Base-by-base conservation (phyloP, 2,888 invertebrate genomes). In the Plemyria rubiginata region DNA sequence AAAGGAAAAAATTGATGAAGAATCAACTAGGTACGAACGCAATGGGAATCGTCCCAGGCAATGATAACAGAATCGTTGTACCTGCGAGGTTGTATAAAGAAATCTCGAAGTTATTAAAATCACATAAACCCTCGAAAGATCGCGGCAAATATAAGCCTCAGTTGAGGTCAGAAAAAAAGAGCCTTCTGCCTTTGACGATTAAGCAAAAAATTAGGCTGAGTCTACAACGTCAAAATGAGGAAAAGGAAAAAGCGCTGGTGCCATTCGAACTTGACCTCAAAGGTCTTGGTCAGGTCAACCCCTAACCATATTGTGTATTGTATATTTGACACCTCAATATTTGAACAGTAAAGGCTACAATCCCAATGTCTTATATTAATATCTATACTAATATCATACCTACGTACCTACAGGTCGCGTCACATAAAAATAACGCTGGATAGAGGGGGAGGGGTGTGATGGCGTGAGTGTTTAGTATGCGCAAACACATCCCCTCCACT, bases 191-290 rank as follows among this genome's bases (percentile, higher is more conserved):
- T 2, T 55, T 40, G 8, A 77, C 80, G 40, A 76, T 80, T 53
- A 77, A 74, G 54, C 54, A 58, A 29, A 75, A 68, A 51, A n/a
- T 43, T 15, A 64, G 48, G 63, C 16, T 15, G 28, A 56, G 12
- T 60, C 48, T 16, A 38, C 36, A 38, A 11, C 32, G 6, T 58
- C 32, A 54, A 69, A 12, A 65, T 72, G 7, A 40, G 70, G 12
- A 60, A 67, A 22, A 67, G 68, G 32, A 76, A 73, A 41, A 87
- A 86, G 1, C 68, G 1, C 48, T 45, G 1, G 29, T 85, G 1
- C 90, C 90, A 0, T 89, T 90, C 48, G 78, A 83, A 48, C 67
- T 89, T 22, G 73, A 86, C 28, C 60, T 88, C 2, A 70, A 85
- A 50, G 89, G 86, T 0, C 62, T 89, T 53, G 86, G 82, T 0